Evolutionary conservation across 2,113 vertebrate species (phyloP), one percentile per base, ranked within the genome.

Genomic region (Puntigrus tetrazona): DNA sequence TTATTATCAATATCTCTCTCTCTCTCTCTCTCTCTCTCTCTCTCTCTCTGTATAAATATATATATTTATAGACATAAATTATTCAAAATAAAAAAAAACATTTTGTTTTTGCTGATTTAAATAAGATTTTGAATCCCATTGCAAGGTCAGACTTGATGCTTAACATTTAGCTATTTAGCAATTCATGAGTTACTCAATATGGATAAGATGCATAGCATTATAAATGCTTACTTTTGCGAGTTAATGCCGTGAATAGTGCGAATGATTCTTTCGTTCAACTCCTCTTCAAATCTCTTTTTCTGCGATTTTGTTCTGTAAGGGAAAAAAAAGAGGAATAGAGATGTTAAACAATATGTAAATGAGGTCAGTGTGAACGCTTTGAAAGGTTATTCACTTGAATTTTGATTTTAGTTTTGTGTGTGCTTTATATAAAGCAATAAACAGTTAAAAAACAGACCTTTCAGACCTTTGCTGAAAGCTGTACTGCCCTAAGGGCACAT

Each of bases 221-320:
- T 9, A 0, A 9, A n/a, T 25, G 2, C 95, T 89, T 93, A 99
- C 97, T 99, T 99, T 83, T 99, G 98, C 55, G 97, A 96, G 87
- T 98, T 99, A 91, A 99, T 98, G 84, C 96, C 97, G n/a, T 98
- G 96, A 77, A 99, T 98, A 65, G 98, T 97, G 89, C 96, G 96
- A 89, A 99, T 98, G 97, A 99, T 99, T 77, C 97, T 94, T 90
- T 99, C 97, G 67, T 98, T 98, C 85, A 99, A 89, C 78, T 99
- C 98, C 87, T 99, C 97, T 90, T 99, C 97, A 92, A 99, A 99
- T 76, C 96, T 94, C 89, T 96, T 98, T 92, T 97, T 96, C 89
- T 99, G 98, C 22, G 98, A 99, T 91, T 98, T 98, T 86, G 97
- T 98, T 92, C 98, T 99, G 88, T 1, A 69, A 9, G 20, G 73